Percentiles rank a stretch among this genome's conserved stretches.
These are phyloP conservation scores for Acleris literana DNA, from an alignment of 2,888 invertebrate genomes.

Conservation along the genomic window DNA sequence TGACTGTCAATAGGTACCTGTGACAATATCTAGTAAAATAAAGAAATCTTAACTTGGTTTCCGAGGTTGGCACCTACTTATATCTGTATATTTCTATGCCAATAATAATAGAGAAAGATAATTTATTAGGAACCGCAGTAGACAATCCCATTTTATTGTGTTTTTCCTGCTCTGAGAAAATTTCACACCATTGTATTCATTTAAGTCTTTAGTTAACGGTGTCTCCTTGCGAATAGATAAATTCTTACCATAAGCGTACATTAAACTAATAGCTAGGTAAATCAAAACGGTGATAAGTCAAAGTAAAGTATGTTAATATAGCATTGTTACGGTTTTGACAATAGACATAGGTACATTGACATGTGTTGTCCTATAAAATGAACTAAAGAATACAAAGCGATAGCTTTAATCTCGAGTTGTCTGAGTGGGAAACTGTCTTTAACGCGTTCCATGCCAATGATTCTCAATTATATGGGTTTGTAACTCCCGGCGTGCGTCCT, in stretches of 20 bases:
- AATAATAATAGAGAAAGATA: conserved; percentile 10
- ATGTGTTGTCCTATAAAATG: conserved; percentile 10
- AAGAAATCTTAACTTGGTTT: too few species aligned
- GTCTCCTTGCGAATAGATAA: conserved; percentile 13
- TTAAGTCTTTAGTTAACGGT: conserved; percentile 7
- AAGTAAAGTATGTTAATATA: conserved; percentile 22
- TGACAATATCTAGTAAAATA: too few species aligned
- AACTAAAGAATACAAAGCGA: conserved; percentile 20
- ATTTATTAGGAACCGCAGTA: conserved; percentile 12
- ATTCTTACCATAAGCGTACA: conserved; percentile 13
- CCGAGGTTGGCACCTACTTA: too few species aligned
- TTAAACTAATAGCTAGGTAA: conserved; percentile 2
- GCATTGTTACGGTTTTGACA: conserved; percentile 1
- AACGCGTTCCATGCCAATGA: too few species aligned
- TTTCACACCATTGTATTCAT: conserved; percentile 30
- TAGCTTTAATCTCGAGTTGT: conserved; percentile 14
- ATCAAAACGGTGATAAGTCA: conserved; percentile 4
- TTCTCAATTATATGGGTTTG: too few species aligned
- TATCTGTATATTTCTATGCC: too few species aligned
- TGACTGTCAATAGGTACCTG: too few species aligned
- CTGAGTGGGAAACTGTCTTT: conserved; percentile 23
- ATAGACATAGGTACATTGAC: background rate
- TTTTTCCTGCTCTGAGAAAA: conserved; percentile 20
- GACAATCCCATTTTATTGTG: conserved; percentile 18
- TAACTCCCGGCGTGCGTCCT: conserved; percentile 13